Evolutionary conservation across 1,140 invertebrate genomes (phyloP), one percentile per base, ranked within the genome.

Genomic region (Belonocnema kinseyi): DNA sequence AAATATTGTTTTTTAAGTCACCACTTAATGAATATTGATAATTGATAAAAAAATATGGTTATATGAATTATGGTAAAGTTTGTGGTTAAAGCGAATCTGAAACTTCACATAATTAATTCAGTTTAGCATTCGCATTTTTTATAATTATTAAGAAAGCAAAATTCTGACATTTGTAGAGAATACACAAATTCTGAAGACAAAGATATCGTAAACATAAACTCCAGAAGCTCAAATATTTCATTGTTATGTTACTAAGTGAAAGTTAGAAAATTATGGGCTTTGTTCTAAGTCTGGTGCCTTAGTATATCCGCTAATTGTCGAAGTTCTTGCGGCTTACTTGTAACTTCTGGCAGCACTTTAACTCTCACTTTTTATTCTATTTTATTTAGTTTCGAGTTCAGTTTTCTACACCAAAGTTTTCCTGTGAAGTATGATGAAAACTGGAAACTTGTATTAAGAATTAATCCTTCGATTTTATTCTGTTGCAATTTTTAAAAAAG

Each of bases 101-200:
- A 46, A 46, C 40, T 11, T 46, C 40, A 46, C 40, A 46, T 46
- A 46, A 1, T 46, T 46, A 46, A 46, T 46, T 46, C 1, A 46
- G 40, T 46, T 46, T 46, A 46, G 11, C 10, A 46, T 46, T 46
- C 6, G 10, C 40, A 46, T 46, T 46, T 46, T 8, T 46, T 10
- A 10, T 46, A 11, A 46, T 10, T 46, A 11, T 46, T 8, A 46
- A 11, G 40, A 1, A 1, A 8, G 11, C 40, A 46, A 46, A 46
- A 46, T 11, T 46, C 7, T 7, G 11, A 10, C 40, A 11, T 46
- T 46, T 46, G 0, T 46, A 46, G 40, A 46, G 0, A 46, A 46
- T 46, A 66, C 72, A 53, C 61, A 79, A 74, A 50, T 80, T 52
- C 58, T 50, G 74, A 72, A 76, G 50, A 21, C 17, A 61, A 12